Evolutionary conservation across 2,113 vertebrate genomes (phyloP), one percentile per base, ranked within the genome.

Genomic region (Pogona vitticeps): DNA sequence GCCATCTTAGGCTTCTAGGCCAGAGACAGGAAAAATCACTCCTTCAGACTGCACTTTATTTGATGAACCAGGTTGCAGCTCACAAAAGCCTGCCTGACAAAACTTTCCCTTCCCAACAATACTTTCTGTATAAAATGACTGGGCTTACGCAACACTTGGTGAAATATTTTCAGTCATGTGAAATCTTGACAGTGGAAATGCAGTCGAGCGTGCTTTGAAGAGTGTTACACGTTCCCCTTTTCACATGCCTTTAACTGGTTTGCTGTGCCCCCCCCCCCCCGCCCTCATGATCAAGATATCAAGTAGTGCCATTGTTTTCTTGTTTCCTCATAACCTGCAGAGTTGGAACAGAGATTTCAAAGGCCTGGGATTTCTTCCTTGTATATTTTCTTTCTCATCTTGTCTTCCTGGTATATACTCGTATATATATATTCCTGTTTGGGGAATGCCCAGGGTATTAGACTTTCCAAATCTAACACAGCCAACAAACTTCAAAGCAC

Each of bases 401-500:
- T 52, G 46, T 52, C 10, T 52, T 52, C 10, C 10, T n/a, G n/a
- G n/a, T 10, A 52, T 52, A 10, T 52, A 33, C n/a, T 52, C 5
- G 46, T 52, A 6, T 52, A 6, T 18, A 21, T 20, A 9, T 38
- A 2, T 58, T 26, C 42, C 7, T 65, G 40, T 46, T 59, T 38
- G 71, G 46, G 52, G 8, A 76, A 76, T 68, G 12, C 23, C 46
- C 10, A 0, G 13, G 15, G 10, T 23, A 68, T 58, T 1, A 38
- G 17, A 46, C n/a, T 59, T 0, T 1, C 0, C 65, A 9, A 65
- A n/a, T 61, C 38, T 28, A 2, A 2, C 8, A 52, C 46, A 88
- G 70, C 71, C 68, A 85, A 46, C 93, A 89, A 86, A 95, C 91
- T 93, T 92, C 46, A 31, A 84, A 75, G 15, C 6, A 23, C 21